phyloP scores from a whole-genome alignment of 2,113 vertebrate species.

The Nycticebus coucang region DNA sequence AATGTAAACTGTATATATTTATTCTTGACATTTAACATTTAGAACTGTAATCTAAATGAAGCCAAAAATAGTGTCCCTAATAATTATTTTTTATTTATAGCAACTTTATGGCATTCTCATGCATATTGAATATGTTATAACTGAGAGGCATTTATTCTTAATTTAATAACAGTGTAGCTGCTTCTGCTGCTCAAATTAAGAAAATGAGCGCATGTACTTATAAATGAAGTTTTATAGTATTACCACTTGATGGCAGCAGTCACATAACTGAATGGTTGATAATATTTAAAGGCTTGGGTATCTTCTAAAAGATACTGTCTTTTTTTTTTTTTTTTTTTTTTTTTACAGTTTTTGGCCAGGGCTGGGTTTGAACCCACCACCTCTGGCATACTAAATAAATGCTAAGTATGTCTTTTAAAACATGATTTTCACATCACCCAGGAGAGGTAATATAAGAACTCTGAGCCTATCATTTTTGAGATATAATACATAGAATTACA shows the following conservation, averaged over 20 bases:
- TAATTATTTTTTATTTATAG: constrained; percentile 26
- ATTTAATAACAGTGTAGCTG: constrained; percentile 10
- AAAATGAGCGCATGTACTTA: not conserved
- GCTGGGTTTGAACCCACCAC: too few species aligned
- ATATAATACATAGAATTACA: not conserved
- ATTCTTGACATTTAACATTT: constrained; percentile 49
- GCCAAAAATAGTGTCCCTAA: not conserved
- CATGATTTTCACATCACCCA: not conserved
- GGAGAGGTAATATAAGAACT: not conserved
- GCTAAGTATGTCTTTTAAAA: not conserved
- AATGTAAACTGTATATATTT: not conserved
- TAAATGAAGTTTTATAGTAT: constrained; percentile 65
- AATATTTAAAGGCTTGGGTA: constrained; percentile 30
- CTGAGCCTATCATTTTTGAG: not conserved
- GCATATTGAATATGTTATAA: not conserved
- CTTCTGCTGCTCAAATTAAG: constrained; percentile 26
- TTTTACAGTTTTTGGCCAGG: too few species aligned
- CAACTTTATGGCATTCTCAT: not conserved
- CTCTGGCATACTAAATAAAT: not conserved
- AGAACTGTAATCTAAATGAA: not conserved
- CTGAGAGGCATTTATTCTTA: not conserved
- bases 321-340: too few species aligned
- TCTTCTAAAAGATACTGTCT: not conserved
- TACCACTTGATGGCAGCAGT: constrained; percentile 84
- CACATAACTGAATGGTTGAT: constrained; percentile 62